These are phyloP conservation scores for Dolichopus griseipennis DNA, from an alignment of 2,888 invertebrate species.

Conservation along the genomic window DNA sequence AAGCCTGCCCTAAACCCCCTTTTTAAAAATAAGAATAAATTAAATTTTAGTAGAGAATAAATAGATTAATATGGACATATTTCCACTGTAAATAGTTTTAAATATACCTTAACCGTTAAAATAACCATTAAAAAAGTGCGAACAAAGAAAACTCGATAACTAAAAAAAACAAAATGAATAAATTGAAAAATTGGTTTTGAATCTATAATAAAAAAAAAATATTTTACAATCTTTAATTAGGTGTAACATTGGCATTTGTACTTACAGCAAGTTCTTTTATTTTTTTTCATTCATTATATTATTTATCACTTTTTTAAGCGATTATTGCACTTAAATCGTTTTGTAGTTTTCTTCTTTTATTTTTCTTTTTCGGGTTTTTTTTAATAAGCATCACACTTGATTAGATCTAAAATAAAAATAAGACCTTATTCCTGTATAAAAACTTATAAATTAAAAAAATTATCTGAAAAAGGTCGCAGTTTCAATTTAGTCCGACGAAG, in stretches of 20 bases:
- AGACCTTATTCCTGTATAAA: not conserved
- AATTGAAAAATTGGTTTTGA: not conserved
- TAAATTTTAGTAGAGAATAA: no score
- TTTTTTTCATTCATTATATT: not conserved
- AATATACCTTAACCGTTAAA: no score
- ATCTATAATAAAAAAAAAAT: not conserved
- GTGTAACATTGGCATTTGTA: not conserved
- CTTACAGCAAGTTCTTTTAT: not conserved
- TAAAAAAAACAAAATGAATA: not conserved
- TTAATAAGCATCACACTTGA: slow-evolving; percentile 2
- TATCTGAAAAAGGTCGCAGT: not conserved
- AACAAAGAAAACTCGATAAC: not conserved
- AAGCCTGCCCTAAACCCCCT: no score
- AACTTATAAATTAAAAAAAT: not conserved
- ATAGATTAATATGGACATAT: no score
- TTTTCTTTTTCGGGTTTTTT: no score
- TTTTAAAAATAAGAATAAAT: no score
- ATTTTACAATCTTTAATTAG: not conserved
- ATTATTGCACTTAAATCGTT: not conserved
- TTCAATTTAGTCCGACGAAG: not conserved
- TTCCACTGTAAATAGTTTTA: no score
- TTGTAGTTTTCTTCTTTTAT: no score
- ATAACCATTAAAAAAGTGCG: not conserved
- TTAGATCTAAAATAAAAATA: not conserved
- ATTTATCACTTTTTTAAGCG: not conserved